Percentiles rank a stretch among this genome's conserved stretches.
phyloP scores from a whole-genome alignment of 2,888 invertebrate species.

The Asteroscopus sphinx region DNA sequence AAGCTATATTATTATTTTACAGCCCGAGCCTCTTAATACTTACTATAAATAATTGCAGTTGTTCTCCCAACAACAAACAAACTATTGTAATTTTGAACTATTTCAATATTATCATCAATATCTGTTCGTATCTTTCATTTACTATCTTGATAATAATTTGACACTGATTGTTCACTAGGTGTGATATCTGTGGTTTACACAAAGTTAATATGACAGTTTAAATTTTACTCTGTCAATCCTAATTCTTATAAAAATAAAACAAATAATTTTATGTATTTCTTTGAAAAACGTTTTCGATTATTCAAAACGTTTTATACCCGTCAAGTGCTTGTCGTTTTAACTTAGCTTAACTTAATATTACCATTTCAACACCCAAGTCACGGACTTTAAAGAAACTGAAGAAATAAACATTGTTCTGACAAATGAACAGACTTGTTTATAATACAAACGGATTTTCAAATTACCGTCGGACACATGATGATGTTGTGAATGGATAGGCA shows the following conservation, averaged over 20 bases:
- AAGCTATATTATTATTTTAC: no score
- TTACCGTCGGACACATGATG: no score
- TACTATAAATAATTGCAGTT: neutral
- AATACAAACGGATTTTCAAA: no score
- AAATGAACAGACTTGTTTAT: constrained; percentile 14
- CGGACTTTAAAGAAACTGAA: constrained; percentile 12
- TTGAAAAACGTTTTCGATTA: no score
- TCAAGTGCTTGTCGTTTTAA: constrained; percentile 18
- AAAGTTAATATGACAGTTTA: no score
- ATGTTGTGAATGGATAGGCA: no score
- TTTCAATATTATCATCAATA: neutral
- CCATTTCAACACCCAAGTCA: constrained; percentile 29
- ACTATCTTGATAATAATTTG: no score
- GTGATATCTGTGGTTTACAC: no score
- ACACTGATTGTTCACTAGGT: no score
- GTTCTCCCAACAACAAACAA: neutral
- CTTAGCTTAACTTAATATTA: constrained; percentile 25
- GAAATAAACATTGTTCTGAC: constrained; percentile 28
- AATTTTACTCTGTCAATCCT: no score
- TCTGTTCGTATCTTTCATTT: no score
- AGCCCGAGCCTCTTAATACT: no score
- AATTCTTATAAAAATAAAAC: neutral
- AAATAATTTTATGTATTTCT: constrained; percentile 13
- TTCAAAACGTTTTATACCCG: constrained; percentile 28
- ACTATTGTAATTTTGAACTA: constrained; percentile 1